Evolutionary conservation across 2,888 invertebrate genomes (phyloP).

Genomic region (Thyatira batis): DNA sequence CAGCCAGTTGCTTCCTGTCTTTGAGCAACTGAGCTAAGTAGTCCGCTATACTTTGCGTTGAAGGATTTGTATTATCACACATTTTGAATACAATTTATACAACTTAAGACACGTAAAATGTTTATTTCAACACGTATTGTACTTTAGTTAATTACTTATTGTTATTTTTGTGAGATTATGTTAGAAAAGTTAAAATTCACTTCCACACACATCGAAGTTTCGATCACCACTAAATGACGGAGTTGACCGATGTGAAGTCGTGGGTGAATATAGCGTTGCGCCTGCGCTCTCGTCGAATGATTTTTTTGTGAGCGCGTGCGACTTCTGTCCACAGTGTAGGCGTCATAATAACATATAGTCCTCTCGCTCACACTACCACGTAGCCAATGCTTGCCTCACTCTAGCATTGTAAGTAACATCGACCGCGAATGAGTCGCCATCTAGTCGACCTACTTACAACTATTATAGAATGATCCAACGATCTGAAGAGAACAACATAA

Average conservation of each 20-base stretch:
- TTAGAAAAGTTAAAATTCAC: constrained; percentile 82
- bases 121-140: constrained; percentile 74
- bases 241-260: constrained; percentile 81
- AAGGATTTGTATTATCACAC: constrained; percentile 84
- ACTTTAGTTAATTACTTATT: constrained; percentile 78
- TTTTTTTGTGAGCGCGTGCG: constrained; percentile 79
- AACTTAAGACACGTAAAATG: constrained; percentile 75
- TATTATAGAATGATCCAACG: constrained; percentile 22
- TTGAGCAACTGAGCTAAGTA: constrained; percentile 99
- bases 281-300: constrained; percentile 72
- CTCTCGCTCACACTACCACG: constrained; percentile 55
- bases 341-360: constrained; percentile 68
- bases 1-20: constrained; percentile 99
- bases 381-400: constrained; percentile 36
- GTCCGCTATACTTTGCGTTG: constrained; percentile 98
- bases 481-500: constrained; percentile 18
- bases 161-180: constrained; percentile 79
- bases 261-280: constrained; percentile 79
- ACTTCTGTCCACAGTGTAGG: constrained; percentile 74
- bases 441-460: constrained; percentile 59
- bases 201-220: constrained; percentile 80
- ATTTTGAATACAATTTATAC: constrained; percentile 72
- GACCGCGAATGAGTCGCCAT: constrained; percentile 61
- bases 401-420: constrained; percentile 31
- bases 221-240: constrained; percentile 80